Evolutionary conservation across 2,888 invertebrate species (phyloP), one percentile per base, ranked within the genome.

Genomic region (Baronia brevicornis): DNA sequence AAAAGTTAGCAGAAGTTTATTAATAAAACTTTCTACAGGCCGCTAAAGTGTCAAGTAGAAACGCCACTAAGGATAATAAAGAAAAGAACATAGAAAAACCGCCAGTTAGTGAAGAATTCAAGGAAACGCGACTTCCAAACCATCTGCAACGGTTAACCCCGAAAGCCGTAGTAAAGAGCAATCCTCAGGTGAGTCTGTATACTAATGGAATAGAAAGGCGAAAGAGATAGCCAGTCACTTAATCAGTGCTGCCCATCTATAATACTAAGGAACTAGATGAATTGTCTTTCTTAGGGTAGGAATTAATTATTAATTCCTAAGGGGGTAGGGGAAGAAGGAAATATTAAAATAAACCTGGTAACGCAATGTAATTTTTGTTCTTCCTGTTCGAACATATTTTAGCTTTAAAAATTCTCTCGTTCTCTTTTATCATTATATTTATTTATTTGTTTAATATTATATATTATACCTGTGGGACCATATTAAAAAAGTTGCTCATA

Each of bases 101-200:
- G 33, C 5, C 17, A 19, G 12, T 6, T 27, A 11, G 3, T 10
- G 21, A 13, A 1, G 28, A 37, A 0, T 24, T 8, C 0, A 56
- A 59, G 2, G 63, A 61, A 11, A 15, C 28, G 0, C 63, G 62
- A 2, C 39, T 90, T 3, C 92, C 92, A 0, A 93, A 91, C 68
- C 92, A 93, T 64, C 65, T 91, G 61, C 91, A 91, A 60, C 86
- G 86, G 41, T 66, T 93, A 28, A 79, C 88, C 46, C 89, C 91
- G 0, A 91, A 87, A 55, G 71, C 66, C 27, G 60, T 88, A n/a
- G 74, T 63, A 41, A 73, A 65, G 40, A 55, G 27, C 7, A 33
- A 52, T 2, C 72, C 80, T n/a, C 74, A 77, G 60, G 86, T 86
- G 46, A 60, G 67, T 61, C 2, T 12, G 5, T 8, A 13, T 15